Conservation (phyloP, 1,140 invertebrate species). For the Triops cancriformis region DNA sequence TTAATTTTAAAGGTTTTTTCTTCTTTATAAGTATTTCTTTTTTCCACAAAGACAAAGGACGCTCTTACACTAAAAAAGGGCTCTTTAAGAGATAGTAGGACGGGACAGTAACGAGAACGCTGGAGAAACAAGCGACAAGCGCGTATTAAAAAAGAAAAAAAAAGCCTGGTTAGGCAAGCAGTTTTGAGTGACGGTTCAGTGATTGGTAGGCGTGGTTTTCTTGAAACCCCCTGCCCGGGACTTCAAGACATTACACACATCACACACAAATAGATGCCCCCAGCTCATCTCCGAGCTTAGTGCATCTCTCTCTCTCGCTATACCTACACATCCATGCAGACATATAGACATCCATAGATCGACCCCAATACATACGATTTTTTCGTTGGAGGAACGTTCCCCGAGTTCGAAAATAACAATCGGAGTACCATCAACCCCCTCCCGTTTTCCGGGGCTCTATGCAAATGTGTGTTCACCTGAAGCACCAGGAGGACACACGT, state of each 20-base stretch:
- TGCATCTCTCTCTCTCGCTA: no score
- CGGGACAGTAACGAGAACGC: background rate
- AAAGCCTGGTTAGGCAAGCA: no score
- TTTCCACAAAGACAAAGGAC: no score
- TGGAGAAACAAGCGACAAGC: background rate
- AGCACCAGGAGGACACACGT: background rate
- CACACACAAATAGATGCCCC: background rate
- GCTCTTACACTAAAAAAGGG: no score
- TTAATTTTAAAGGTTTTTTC: no score
- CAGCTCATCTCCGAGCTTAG: no score
- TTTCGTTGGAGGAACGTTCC: no score
- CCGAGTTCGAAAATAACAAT: background rate
- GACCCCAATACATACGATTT: no score
- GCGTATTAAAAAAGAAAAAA: background rate
- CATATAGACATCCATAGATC: background rate
- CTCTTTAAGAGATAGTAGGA: background rate
- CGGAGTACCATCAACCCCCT: background rate
- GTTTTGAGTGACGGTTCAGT: constrained; percentile 5
- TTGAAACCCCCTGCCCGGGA: no score
- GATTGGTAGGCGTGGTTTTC: background rate
- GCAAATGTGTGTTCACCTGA: constrained; percentile 5
- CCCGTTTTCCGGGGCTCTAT: background rate
- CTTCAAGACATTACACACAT: background rate
- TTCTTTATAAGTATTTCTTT: no score
- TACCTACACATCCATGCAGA: background rate